Evolutionary conservation across 2,797 vertebrate genomes (phyloP).

Genomic region (Hemibagrus guttatus): DNA sequence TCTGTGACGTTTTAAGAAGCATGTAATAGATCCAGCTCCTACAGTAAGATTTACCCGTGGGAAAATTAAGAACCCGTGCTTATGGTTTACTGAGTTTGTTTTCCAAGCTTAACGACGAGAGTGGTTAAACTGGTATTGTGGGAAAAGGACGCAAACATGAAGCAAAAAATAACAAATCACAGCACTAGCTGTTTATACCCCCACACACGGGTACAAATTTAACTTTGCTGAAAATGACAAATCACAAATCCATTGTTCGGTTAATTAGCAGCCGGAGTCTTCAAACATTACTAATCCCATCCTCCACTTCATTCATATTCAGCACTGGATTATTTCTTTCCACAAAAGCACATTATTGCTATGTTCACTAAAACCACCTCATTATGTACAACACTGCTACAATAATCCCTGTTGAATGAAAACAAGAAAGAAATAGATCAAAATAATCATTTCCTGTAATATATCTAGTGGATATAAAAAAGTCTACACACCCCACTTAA

Average conservation of each 20-base stretch:
- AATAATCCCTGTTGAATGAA: background rate
- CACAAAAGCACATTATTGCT: conserved; percentile 17
- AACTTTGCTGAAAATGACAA: conserved; percentile 3
- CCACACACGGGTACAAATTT: background rate
- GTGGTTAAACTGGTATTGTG: conserved; percentile 25
- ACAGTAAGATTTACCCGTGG: background rate
- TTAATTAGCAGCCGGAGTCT: background rate
- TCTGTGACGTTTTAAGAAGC: background rate
- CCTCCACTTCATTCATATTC: background rate
- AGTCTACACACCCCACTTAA: background rate
- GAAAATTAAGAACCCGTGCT: conserved; percentile 20
- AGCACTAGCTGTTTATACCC: background rate
- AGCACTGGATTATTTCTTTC: conserved; percentile 3
- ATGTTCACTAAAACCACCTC: background rate
- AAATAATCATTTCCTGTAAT: background rate
- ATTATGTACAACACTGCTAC: background rate
- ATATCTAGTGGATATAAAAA: background rate
- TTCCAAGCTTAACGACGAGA: conserved; percentile 20
- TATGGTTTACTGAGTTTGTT: conserved; percentile 28
- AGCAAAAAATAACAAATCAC: background rate
- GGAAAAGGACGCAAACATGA: conserved; percentile 2
- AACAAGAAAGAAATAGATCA: background rate
- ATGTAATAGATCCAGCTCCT: background rate
- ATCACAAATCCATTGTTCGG: background rate
- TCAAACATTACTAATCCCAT: background rate